These are phyloP conservation scores for Stylophora pistillata DNA, from an alignment of 64 coral and sea anemone genomes.

Conservation along the genomic window DNA sequence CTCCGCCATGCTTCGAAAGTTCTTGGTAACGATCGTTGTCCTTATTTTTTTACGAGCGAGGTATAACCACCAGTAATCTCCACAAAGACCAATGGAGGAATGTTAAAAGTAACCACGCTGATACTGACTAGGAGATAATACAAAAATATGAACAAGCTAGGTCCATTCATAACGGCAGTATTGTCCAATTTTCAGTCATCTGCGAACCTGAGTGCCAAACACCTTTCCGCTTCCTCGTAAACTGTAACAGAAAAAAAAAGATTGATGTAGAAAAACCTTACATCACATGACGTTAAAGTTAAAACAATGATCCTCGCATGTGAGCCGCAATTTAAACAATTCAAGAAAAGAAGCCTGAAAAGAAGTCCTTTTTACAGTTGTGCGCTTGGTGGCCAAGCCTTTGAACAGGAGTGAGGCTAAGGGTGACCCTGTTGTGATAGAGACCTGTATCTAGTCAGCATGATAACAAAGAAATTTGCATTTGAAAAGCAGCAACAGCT, in stretches of 20 bases:
- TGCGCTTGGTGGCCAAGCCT: too few relatives aligned
- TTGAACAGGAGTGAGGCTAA: too few relatives aligned
- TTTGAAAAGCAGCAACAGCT: too few relatives aligned
- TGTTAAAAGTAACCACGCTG: background rate
- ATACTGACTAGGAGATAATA: conserved; percentile 8
- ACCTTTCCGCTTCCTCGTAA: conserved; percentile 56
- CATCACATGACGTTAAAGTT: too few relatives aligned
- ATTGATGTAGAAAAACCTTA: too few relatives aligned
- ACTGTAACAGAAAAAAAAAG: conserved; percentile 21
- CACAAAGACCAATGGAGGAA: background rate
- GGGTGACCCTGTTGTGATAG: too few relatives aligned
- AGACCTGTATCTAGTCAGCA: too few relatives aligned
- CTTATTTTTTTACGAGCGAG: background rate
- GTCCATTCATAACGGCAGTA: background rate
- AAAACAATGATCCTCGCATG: too few relatives aligned
- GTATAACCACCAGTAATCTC: background rate
- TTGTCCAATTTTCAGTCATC: conserved; percentile 36
- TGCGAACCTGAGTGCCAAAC: conserved; percentile 67
- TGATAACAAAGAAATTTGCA: too few relatives aligned
- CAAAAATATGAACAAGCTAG: conserved; percentile 8
- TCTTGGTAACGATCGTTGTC: background rate
- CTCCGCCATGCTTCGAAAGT: background rate
- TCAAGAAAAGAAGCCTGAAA: too few relatives aligned
- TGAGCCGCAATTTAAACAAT: too few relatives aligned
- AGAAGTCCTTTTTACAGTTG: too few relatives aligned